Base-by-base conservation (phyloP, 1,140 invertebrate genomes). In the Rhopalosiphum padi region DNA sequence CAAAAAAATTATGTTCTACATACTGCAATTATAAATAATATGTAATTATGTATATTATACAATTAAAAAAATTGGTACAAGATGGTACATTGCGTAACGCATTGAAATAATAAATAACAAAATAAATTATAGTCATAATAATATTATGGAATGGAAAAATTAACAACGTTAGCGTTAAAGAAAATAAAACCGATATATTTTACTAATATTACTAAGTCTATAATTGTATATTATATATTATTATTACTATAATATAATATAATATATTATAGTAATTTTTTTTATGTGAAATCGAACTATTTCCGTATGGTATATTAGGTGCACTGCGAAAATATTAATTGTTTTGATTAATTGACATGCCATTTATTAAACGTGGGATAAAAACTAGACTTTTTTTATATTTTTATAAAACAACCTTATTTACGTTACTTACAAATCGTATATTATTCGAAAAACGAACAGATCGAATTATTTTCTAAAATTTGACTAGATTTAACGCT, bases 71-170 rank as follows among this genome's bases (percentile, higher is more conserved):
- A 89, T 55, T 41, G 88, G 51, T 89, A 53, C 48, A 8, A 35
- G 43, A 48, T 53, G 35, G 51, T 89, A 89, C 83, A 37, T 89
- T 35, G 35, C 7, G 21, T 35, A 11, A 89, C 87, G 35, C n/a
- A 89, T 53, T 55, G 22, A 55, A 89, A 55, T 55, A 89, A 89
- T 89, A 55, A 89, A 25, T 51, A 55, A 89, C 51, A 89, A 55
- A 89, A 30, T 46, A 46, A 46, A 86, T 83, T 37, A 77, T 46
- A 86, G 85, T 46, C 85, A 86, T 22, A 87, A 85, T 30, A 68
- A 43, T 88, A 88, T 89, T 55, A 89, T 89, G 88, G 88, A 89
- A 89, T 89, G 88, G 88, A 89, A 89, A 89, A 89, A 53, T 89
- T 53, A 89, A 48, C 43, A 87, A 87, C 46, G 46, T 87, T 87